Evolutionary conservation across 2,888 invertebrate genomes (phyloP).

Genomic region (Elysia crispata): DNA sequence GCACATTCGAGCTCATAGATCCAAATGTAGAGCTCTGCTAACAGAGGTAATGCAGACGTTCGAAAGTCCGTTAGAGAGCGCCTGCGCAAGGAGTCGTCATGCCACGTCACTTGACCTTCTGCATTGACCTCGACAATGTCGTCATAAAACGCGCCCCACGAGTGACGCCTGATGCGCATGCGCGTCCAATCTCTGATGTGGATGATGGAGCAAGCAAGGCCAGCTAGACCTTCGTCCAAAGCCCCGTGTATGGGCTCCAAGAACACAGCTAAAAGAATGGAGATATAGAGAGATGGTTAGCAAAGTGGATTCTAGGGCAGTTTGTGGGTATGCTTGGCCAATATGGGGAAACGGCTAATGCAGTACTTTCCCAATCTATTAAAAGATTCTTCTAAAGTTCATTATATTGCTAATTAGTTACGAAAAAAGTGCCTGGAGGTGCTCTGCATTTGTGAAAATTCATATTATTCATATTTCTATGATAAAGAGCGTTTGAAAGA

Average conservation of each 20-base stretch:
- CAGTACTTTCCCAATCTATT: too few relatives aligned
- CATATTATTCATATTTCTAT: too few relatives aligned
- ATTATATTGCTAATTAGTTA: too few relatives aligned
- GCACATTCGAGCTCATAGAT: constrained; percentile 45
- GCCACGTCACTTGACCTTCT: constrained; percentile 13
- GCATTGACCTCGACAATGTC: not conserved
- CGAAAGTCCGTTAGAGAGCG: constrained; percentile 19
- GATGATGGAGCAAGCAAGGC: constrained; percentile 43
- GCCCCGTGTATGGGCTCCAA: constrained; percentile 12
- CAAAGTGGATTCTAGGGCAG: too few relatives aligned
- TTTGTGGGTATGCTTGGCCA: too few relatives aligned
- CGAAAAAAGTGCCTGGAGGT: too few relatives aligned
- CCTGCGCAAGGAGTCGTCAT: not conserved
- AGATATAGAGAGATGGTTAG: too few relatives aligned
- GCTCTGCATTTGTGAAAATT: too few relatives aligned
- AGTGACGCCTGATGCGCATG: not conserved
- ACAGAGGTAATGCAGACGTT: not conserved
- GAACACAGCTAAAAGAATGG: constrained; percentile 14
- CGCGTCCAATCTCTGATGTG: constrained; percentile 33
- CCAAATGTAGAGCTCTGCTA: constrained; percentile 34
- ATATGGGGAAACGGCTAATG: too few relatives aligned
- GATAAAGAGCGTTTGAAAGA: too few relatives aligned
- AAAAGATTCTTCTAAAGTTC: too few relatives aligned
- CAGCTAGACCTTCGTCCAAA: constrained; percentile 43
- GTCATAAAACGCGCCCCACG: not conserved